Evolutionary conservation across 1,140 invertebrate species (phyloP).

Genomic region (Diprion similis): DNA sequence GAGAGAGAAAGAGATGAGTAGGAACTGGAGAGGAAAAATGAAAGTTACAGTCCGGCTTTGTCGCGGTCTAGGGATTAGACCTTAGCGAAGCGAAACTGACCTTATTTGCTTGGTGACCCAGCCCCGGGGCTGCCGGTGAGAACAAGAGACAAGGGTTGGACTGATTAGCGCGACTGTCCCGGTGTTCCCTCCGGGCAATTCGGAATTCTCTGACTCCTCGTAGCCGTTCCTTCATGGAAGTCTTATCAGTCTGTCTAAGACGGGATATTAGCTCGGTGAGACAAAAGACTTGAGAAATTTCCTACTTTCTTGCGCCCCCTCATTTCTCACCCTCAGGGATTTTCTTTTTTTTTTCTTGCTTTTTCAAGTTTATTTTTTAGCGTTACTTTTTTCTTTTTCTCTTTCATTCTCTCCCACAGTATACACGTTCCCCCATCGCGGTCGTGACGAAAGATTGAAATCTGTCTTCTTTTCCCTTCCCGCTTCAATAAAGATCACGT

Average conservation of each 20-base stretch:
- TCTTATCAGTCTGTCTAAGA: constrained; percentile 9
- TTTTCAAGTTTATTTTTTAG: constrained; percentile 11
- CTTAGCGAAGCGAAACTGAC: constrained; percentile 3
- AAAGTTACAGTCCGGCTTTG: neutral
- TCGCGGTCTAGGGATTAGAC: neutral
- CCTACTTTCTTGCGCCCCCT: constrained; percentile 7
- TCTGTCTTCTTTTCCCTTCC: constrained; percentile 1
- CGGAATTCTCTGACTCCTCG: constrained; percentile 10
- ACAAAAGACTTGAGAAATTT: constrained; percentile 19
- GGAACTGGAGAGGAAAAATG: neutral
- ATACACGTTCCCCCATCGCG: neutral
- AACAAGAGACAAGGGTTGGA: constrained; percentile 12
- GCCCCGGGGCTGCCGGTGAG: neutral
- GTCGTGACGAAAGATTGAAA: neutral
- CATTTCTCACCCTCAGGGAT: constrained; percentile 16
- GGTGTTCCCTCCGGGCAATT: constrained; percentile 11
- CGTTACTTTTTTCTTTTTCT: constrained; percentile 20
- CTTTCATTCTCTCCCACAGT: neutral
- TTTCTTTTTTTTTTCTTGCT: constrained; percentile 13
- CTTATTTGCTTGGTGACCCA: constrained; percentile 14
- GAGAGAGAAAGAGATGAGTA: neutral
- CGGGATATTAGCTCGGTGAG: constrained; percentile 9
- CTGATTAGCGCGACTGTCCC: constrained; percentile 16
- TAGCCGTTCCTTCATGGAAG: constrained; percentile 16
- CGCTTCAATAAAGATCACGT: neutral